Base-by-base conservation (phyloP, 2,888 invertebrate species). In the Hypomecis atomaria region DNA sequence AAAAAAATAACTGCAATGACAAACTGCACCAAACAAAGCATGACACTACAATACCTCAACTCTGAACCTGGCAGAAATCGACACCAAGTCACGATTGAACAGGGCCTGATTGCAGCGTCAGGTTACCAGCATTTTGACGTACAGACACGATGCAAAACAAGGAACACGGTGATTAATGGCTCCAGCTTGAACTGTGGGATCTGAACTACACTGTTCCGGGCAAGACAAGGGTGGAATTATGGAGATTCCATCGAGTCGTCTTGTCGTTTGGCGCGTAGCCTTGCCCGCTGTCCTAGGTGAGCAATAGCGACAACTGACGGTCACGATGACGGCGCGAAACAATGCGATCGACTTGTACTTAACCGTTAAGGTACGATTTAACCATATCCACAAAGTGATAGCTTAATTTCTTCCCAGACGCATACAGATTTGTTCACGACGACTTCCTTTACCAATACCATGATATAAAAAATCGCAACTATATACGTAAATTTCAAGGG, bases 71-170 rank as follows among this genome's bases (percentile, higher is more conserved):
- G 64, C 69, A 69, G 72, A 71, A 69, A 72, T 72, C 67, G 72
- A 72, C 72, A 71, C 72, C 69, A 11, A 72, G 72, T 72, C 72
- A 72, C 72, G 72, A 71, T 61, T 66, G 58, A 67, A 61, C 69
- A 55, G 55, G 53, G 65, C 60, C 60, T 66, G 61, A 60, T 63
- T 60, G 65, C 58, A 54, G 72, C 71, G 60, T 72, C 72, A 69
- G 54, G 66, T 72, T 66, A 66, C 72, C 63, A 65, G 53, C 66
- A 63, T 70, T 72, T 66, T 71, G 71, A 72, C 70, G 66, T 62
- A 63, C 69, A 55, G 62, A 71, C 65, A 65, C 60, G 72, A 72
- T 69, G 72, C 72, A 69, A 72, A 72, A 69, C 70, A 66, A 69
- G 71, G 67, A 70, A 69, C 58, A 66, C 67, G 49, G 54, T 66